A percentile compares a stretch with the other conserved stretches of the same genome.
Evolutionary conservation across 2,113 vertebrate genomes (phyloP).

Genomic region (Ameiurus melas): DNA sequence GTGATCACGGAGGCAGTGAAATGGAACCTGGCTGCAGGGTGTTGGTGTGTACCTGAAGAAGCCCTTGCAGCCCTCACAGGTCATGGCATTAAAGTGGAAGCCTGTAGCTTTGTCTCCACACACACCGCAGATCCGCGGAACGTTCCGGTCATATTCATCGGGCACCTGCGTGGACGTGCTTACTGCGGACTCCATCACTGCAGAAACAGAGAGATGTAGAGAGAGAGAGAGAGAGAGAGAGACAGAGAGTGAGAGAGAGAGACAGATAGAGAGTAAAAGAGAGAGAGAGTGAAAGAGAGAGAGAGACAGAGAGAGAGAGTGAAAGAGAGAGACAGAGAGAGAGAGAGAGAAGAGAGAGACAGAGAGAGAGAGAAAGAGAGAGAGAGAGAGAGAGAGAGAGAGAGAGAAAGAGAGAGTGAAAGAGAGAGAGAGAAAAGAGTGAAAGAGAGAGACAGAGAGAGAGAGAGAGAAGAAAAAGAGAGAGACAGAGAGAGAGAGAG

Average conservation of each 20-base stretch:
- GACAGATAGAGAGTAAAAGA: slow-evolving; percentile 10
- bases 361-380: slow-evolving; percentile 19
- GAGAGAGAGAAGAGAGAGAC: background rate
- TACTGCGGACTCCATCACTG: slow-evolving; percentile 82
- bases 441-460: slow-evolving; percentile 9
- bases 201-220: slow-evolving; percentile 12
- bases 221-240: slow-evolving; percentile 7
- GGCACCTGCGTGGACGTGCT: slow-evolving; percentile 78
- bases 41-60: slow-evolving; percentile 85
- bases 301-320: background rate
- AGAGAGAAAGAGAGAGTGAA: slow-evolving; percentile 12
- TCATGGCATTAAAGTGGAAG: slow-evolving; percentile 98
- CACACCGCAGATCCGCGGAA: slow-evolving; percentile 90
- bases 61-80: slow-evolving; percentile 97
- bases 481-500: slow-evolving; percentile 5
- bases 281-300: too few relatives aligned
- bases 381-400: slow-evolving; percentile 8
- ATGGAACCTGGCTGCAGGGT: background rate
- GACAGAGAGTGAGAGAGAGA: slow-evolving; percentile 18
- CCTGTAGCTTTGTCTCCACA: slow-evolving; percentile 94
- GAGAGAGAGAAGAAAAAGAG: slow-evolving; percentile 14
- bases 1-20: background rate
- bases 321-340: too few relatives aligned
- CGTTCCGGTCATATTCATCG: slow-evolving; percentile 81
- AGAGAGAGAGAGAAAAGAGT: too few relatives aligned